Evolutionary conservation across 2,797 vertebrate genomes (phyloP).

Genomic region (Epinephelus malabaricus): DNA sequence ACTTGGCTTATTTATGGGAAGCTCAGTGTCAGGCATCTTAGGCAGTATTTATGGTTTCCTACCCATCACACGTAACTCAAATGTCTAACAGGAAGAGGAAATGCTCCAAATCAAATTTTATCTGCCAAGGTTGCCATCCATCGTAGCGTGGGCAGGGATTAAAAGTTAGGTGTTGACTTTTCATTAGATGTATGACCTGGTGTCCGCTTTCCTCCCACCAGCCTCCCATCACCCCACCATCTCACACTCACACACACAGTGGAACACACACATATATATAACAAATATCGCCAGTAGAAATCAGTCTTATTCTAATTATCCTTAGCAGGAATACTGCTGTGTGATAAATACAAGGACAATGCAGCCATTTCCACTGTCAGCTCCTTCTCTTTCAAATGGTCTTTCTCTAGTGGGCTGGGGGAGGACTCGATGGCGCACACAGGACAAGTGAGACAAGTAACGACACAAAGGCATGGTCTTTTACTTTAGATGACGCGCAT

Average conservation of each 20-base stretch:
- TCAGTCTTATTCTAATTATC: constrained; percentile 84
- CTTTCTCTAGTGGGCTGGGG: constrained; percentile 40
- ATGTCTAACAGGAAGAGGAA: constrained; percentile 75
- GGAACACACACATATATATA: constrained; percentile 22
- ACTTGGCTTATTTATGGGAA: constrained; percentile 80
- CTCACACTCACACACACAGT: constrained; percentile 1
- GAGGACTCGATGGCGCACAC: constrained; percentile 31
- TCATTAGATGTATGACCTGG: constrained; percentile 72
- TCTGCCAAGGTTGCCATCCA: constrained; percentile 81
- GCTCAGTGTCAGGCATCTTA: constrained; percentile 68
- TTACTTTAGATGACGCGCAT: constrained; percentile 29
- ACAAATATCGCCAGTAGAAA: constrained; percentile 67
- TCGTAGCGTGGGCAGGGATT: constrained; percentile 65
- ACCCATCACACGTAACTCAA: constrained; percentile 70
- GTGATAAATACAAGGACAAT: constrained; percentile 85
- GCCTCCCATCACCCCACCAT: constrained; percentile 26
- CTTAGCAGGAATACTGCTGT: constrained; percentile 43
- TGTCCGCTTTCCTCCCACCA: constrained; percentile 23
- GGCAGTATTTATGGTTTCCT: constrained; percentile 79
- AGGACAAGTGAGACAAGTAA: constrained; percentile 34
- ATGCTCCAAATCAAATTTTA: constrained; percentile 79
- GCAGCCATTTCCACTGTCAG: constrained; percentile 75
- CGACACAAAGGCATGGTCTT: constrained; percentile 42
- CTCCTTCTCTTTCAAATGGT: constrained; percentile 75
- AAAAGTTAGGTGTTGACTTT: constrained; percentile 79